Conservation (phyloP, 2,113 vertebrate species). For the Ceratotherium simum region DNA sequence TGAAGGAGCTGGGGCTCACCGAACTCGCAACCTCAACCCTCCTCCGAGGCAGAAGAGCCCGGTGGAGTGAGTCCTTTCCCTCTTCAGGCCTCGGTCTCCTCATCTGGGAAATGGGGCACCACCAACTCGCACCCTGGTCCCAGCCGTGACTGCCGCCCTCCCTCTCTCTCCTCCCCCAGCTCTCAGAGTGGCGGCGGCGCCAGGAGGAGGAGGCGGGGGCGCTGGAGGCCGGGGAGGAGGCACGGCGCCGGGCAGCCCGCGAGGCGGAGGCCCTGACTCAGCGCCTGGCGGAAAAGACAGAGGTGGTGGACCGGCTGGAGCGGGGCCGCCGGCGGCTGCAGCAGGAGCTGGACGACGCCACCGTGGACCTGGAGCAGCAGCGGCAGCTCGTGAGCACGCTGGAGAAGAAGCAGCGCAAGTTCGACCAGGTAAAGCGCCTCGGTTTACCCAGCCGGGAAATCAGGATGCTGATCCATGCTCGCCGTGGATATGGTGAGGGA, state of each 20-base stretch:
- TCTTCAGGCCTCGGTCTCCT: neutral
- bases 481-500: rapidly evolving
- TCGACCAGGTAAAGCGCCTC: constrained; percentile 91
- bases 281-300: constrained; percentile 87
- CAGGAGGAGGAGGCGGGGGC: constrained; percentile 91
- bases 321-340: constrained; percentile 90
- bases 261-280: constrained; percentile 90
- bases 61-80: neutral
- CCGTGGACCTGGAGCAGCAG: constrained; percentile 92
- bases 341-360: constrained; percentile 94
- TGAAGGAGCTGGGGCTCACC: neutral
- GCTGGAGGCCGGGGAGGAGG: constrained; percentile 91
- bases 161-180: constrained; percentile 74
- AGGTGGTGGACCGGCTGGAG: constrained; percentile 89
- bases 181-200: constrained; percentile 91
- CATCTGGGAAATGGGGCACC: neutral
- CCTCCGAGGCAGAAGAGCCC: neutral
- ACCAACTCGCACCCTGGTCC: rapidly evolving
- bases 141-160: no score
- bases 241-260: constrained; percentile 89
- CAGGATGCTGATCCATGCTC: rapidly evolving
- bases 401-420: constrained; percentile 96
- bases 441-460: rapidly evolving
- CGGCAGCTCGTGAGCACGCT: constrained; percentile 91
- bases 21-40: neutral